Evolutionary conservation across 2,113 vertebrate genomes (phyloP).

Genomic region (Ginglymostoma cirratum): DNA sequence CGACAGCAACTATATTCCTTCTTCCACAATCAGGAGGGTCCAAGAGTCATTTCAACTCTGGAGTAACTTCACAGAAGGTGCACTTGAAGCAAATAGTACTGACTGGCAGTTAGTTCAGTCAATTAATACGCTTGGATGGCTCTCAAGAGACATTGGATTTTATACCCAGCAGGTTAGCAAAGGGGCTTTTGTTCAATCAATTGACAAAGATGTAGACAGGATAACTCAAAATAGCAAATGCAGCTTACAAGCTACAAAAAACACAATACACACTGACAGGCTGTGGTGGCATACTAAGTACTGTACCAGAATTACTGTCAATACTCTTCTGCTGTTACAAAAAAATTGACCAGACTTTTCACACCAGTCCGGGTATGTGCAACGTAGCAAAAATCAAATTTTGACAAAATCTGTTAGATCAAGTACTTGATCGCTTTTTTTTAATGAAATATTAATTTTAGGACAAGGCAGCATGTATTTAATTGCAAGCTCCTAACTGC

Average conservation of each 20-base stretch:
- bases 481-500: not conserved
- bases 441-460: not conserved
- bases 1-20: not conserved
- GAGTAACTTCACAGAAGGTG: not conserved
- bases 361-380: not conserved
- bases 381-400: not conserved
- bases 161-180: not conserved
- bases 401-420: not conserved
- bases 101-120: not conserved
- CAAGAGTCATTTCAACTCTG: not conserved
- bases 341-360: not conserved
- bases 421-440: not conserved
- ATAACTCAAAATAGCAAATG: not conserved
- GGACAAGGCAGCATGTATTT: not conserved
- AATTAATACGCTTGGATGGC: not conserved
- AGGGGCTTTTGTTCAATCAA: not conserved
- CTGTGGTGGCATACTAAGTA: not conserved
- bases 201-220: not conserved
- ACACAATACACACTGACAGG: not conserved
- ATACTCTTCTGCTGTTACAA: not conserved
- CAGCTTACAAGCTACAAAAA: not conserved
- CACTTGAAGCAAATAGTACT: not conserved
- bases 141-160: not conserved
- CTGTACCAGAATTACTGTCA: not conserved
- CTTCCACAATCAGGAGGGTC: not conserved